Evolutionary conservation across 2,888 invertebrate species (phyloP).

Genomic region (Plebejus anna): DNA sequence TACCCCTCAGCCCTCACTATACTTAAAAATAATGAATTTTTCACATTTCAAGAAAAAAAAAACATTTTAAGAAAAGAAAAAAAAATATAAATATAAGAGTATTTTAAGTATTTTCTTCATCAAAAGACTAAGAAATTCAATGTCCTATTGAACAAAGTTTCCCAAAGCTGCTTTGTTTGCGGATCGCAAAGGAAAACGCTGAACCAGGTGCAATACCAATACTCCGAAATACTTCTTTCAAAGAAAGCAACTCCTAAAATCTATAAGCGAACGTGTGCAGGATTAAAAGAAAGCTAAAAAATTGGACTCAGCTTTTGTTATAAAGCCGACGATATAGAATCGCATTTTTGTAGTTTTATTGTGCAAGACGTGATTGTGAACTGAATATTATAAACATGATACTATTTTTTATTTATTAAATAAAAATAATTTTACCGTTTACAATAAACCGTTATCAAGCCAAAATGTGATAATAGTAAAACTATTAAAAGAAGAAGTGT

Average conservation of each 20-base stretch:
- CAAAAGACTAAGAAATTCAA: conserved; percentile 15
- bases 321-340: conserved; percentile 52
- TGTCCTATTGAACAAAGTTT: conserved; percentile 15
- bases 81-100: not conserved
- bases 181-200: conserved; percentile 20
- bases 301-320: conserved; percentile 58
- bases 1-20: not conserved
- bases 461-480: too few relatives aligned
- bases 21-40: not conserved
- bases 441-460: too few relatives aligned
- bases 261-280: conserved; percentile 46
- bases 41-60: not conserved
- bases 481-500: too few relatives aligned
- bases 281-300: conserved; percentile 45
- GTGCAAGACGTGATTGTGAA: not conserved
- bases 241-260: conserved; percentile 27
- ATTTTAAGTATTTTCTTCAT: not conserved
- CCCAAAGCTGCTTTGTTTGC: conserved; percentile 8
- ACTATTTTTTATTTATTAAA: not conserved
- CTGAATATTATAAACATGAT: not conserved
- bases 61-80: not conserved
- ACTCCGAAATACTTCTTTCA: conserved; percentile 18
- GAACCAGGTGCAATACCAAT: conserved; percentile 24
- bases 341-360: not conserved
- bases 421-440: too few relatives aligned